Conservation (phyloP, 2,113 vertebrate genomes). For the Aptenodytes forsteri region DNA sequence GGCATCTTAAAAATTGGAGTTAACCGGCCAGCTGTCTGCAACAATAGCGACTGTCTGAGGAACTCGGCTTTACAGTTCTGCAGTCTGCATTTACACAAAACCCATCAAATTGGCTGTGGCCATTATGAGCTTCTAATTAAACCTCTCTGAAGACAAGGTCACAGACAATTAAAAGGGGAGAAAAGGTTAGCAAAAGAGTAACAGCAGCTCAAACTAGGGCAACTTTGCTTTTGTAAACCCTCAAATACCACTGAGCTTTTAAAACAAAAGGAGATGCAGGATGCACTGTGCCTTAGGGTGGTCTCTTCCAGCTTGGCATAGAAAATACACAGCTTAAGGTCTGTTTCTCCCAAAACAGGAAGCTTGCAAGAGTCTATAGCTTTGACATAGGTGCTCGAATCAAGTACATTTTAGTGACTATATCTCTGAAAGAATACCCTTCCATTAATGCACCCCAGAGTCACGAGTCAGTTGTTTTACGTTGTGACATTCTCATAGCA, state of each 20-base stretch:
- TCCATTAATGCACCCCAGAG: not conserved
- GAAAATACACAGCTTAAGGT: not conserved
- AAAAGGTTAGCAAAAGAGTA: not conserved
- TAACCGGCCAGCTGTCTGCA: not conserved
- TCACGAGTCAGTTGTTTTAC: not conserved
- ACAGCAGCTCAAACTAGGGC: not conserved
- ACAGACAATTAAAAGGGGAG: not conserved
- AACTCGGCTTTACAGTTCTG: not conserved
- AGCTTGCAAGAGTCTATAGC: not conserved
- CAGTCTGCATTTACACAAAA: not conserved
- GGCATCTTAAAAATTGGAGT: not conserved
- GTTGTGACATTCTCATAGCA: not conserved
- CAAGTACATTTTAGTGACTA: not conserved
- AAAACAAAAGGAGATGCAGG: not conserved
- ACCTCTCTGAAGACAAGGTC: not conserved
- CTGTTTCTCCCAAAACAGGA: not conserved
- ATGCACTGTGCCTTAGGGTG: not conserved
- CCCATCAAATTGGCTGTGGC: not conserved
- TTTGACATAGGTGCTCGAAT: not conserved
- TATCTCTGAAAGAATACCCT: not conserved
- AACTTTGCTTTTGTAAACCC: not conserved
- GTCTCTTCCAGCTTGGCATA: not conserved
- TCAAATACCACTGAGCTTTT: not conserved
- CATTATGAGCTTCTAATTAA: not conserved
- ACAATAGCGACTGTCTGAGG: not conserved